phyloP scores from a whole-genome alignment of 2,888 invertebrate genomes.

The Seira sanloemensis region DNA sequence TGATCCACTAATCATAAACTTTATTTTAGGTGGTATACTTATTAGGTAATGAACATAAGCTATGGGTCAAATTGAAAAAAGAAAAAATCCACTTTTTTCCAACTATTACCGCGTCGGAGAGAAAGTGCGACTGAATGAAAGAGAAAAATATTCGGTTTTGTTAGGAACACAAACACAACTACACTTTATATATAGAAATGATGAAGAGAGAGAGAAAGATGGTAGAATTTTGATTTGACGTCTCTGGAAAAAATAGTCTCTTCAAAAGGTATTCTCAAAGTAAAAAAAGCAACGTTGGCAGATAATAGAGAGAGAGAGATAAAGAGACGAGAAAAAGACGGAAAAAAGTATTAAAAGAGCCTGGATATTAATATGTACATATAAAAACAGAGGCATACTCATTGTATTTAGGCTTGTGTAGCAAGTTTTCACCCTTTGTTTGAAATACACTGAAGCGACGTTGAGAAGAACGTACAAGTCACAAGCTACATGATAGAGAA shows the following conservation, averaged over 20 bases:
- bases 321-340: not conserved
- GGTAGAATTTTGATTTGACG: no score
- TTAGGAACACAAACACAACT: constrained; percentile 9
- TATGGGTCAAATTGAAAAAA: not conserved
- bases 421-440: not conserved
- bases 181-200: not conserved
- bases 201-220: not conserved
- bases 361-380: no score
- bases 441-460: not conserved
- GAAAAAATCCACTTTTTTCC: constrained; percentile 4
- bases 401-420: not conserved
- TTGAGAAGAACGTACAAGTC: not conserved
- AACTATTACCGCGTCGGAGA: constrained; percentile 7
- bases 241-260: no score
- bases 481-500: not conserved
- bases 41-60: not conserved
- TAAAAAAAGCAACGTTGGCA: not conserved
- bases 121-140: constrained; percentile 8
- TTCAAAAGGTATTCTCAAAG: no score
- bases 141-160: not conserved
- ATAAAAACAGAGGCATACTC: not conserved
- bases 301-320: not conserved
- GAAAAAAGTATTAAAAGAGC: constrained; percentile 2
- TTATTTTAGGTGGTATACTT: not conserved
- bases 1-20: no score